Evolutionary conservation across 2,888 invertebrate genomes (phyloP).

Genomic region (Andrena marginata): DNA sequence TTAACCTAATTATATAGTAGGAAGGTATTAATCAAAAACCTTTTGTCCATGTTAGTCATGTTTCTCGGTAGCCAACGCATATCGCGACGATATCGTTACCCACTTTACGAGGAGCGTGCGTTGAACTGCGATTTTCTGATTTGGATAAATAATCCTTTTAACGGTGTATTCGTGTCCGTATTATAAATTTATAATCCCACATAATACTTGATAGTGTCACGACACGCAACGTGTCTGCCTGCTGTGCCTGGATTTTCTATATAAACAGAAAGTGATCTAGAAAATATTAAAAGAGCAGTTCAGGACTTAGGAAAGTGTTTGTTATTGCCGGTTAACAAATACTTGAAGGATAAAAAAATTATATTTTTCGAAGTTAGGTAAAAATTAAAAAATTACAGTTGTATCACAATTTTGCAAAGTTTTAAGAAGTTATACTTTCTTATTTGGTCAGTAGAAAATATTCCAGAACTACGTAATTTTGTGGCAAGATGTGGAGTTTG

Average conservation of each 20-base stretch:
- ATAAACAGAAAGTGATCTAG: constrained; percentile 41
- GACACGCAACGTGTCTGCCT: constrained; percentile 65
- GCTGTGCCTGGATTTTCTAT: constrained; percentile 62
- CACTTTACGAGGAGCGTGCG: constrained; percentile 48
- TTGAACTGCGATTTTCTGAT: constrained; percentile 69
- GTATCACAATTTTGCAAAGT: no score
- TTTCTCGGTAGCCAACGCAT: constrained; percentile 40
- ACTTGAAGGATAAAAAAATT: no score
- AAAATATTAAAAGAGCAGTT: no score
- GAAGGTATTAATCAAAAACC: background rate
- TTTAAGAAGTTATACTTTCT: no score
- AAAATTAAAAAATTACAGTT: no score
- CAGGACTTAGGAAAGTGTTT: no score
- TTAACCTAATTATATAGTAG: constrained; percentile 62
- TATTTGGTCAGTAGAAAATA: no score
- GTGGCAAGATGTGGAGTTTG: no score
- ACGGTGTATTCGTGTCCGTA: constrained; percentile 72
- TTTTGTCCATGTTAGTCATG: constrained; percentile 12
- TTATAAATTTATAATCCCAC: constrained; percentile 78
- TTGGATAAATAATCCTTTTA: constrained; percentile 77
- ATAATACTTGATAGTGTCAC: constrained; percentile 70
- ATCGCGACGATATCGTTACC: constrained; percentile 32
- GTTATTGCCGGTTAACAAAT: no score
- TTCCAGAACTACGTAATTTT: no score
- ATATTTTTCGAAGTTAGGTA: no score